Evolutionary conservation across 2,888 invertebrate genomes (phyloP).

Genomic region (Hesperia comma): DNA sequence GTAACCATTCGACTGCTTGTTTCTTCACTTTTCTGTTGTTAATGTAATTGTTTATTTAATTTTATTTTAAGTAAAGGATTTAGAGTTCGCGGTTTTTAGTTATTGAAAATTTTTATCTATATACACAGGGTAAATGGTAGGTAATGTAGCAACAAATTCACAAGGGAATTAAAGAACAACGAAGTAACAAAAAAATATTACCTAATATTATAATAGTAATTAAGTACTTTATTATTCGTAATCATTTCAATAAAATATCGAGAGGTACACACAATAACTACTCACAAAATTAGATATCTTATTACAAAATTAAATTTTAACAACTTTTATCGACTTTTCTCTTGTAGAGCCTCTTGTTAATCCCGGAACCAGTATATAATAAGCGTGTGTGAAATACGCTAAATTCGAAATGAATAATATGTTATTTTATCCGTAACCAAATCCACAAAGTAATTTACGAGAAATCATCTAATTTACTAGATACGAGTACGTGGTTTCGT

Average conservation of each 20-base stretch:
- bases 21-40: conserved; percentile 11
- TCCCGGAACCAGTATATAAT: background rate
- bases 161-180: too few relatives aligned
- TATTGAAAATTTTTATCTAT: background rate
- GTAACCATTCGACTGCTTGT: conserved; percentile 4
- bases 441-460: conserved; percentile 32
- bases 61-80: background rate
- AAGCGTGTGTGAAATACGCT: background rate
- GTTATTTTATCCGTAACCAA: conserved; percentile 21
- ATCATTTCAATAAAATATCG: too few relatives aligned
- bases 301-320: too few relatives aligned
- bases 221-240: too few relatives aligned
- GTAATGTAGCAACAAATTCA: too few relatives aligned
- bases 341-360: too few relatives aligned
- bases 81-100: background rate
- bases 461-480: conserved; percentile 33
- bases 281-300: too few relatives aligned
- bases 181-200: too few relatives aligned
- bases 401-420: background rate
- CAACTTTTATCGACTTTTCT: too few relatives aligned
- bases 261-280: too few relatives aligned
- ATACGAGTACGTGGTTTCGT: conserved; percentile 27
- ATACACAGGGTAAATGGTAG: too few relatives aligned
- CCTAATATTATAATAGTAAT: too few relatives aligned
- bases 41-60: background rate